Evolutionary conservation across 2,797 vertebrate genomes (phyloP).

Genomic region (Rhodeus uyekii): DNA sequence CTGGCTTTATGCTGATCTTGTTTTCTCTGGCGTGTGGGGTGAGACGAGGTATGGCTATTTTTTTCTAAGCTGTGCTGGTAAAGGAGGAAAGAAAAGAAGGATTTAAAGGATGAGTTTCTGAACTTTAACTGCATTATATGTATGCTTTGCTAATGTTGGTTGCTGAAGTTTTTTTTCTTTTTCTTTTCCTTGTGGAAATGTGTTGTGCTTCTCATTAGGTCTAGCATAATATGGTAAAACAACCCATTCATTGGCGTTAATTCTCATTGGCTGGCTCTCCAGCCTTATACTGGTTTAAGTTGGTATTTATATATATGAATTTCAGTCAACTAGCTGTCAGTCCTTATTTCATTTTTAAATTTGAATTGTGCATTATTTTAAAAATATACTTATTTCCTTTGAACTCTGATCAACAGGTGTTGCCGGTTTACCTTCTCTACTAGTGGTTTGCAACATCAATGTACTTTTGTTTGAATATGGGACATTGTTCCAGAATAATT

Average conservation of each 20-base stretch:
- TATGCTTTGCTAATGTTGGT: background rate
- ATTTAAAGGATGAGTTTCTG: slow-evolving; percentile 28
- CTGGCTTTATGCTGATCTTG: slow-evolving; percentile 41
- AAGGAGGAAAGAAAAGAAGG: background rate
- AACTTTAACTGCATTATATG: background rate
- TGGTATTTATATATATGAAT: no score
- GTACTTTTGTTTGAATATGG: background rate
- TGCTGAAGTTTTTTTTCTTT: background rate
- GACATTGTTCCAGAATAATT: background rate
- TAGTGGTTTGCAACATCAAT: background rate
- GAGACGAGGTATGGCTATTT: slow-evolving; percentile 37
- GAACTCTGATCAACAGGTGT: background rate
- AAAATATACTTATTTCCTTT: background rate
- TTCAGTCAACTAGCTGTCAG: background rate
- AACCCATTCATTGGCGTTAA: no score
- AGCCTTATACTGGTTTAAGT: background rate
- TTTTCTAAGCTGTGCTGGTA: slow-evolving; percentile 9
- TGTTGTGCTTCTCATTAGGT: background rate
- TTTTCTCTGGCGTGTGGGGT: slow-evolving; percentile 39
- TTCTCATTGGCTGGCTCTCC: background rate
- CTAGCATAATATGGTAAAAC: background rate
- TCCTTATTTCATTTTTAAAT: background rate
- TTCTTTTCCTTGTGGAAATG: background rate
- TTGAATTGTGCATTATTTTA: background rate
- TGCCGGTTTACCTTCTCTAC: background rate